These are phyloP conservation scores for Uropsilus gracilis DNA, from an alignment of 2,113 vertebrate genomes.

Conservation along the genomic window DNA sequence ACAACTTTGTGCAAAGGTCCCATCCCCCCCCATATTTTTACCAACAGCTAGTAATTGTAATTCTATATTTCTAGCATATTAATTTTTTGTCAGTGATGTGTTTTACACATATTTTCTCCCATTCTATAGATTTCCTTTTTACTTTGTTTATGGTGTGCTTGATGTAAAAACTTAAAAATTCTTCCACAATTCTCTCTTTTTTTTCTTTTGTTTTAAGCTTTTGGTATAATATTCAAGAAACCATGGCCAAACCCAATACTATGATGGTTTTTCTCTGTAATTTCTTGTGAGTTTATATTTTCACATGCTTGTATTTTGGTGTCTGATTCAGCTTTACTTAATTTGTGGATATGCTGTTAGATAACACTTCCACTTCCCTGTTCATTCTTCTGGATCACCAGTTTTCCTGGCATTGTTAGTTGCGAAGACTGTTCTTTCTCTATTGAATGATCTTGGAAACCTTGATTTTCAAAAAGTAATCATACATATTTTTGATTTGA, in stretches of 20 bases:
- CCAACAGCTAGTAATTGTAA: too few species aligned
- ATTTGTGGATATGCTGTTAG: neutral
- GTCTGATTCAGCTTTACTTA: neutral
- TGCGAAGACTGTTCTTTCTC: neutral
- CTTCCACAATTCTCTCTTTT: neutral
- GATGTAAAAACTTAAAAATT: neutral
- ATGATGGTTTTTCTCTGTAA: neutral
- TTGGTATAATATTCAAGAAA: neutral
- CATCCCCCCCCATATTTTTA: neutral
- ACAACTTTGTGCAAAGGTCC: neutral
- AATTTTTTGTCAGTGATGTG: neutral
- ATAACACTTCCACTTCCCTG: neutral
- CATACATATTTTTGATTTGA: neutral
- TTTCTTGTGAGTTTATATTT: neutral
- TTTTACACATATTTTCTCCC: neutral
- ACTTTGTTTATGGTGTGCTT: neutral
- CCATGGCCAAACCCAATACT: neutral
- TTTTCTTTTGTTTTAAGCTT: neutral
- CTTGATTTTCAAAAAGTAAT: neutral
- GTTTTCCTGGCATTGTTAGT: neutral
- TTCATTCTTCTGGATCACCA: neutral
- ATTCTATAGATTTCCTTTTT: neutral
- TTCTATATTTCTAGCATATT: neutral
- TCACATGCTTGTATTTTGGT: neutral
- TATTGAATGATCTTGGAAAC: neutral